phyloP scores from a whole-genome alignment of 2,113 vertebrate species.

The Hepsetus odoe region DNA sequence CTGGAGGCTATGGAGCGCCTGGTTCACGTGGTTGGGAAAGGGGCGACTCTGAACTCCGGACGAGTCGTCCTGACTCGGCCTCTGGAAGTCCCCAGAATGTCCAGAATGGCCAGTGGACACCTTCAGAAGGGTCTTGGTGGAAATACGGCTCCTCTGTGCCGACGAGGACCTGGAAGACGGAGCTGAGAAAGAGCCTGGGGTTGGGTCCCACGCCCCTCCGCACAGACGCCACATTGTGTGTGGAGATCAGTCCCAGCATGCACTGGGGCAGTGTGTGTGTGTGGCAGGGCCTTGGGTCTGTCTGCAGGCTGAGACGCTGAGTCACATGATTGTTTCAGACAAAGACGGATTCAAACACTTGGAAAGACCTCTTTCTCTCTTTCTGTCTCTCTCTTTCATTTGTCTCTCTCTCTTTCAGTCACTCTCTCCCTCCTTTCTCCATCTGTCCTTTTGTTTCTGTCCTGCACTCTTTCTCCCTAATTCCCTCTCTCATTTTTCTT shows the following conservation, averaged over 20 bases:
- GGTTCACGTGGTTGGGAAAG: too few relatives aligned
- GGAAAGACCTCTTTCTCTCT: neutral
- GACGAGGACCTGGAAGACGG: slow-evolving; percentile 34
- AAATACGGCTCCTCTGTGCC: neutral
- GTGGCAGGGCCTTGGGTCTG: slow-evolving; percentile 27
- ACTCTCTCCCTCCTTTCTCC: neutral
- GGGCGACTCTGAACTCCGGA: too few relatives aligned
- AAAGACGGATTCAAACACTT: neutral
- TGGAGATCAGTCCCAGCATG: slow-evolving; percentile 40
- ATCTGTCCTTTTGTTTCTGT: too few relatives aligned
- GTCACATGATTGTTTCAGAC: slow-evolving; percentile 21
- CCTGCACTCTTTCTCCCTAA: slow-evolving; percentile 25
- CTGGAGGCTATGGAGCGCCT: too few relatives aligned
- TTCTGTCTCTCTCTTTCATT: neutral
- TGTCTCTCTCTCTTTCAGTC: too few relatives aligned
- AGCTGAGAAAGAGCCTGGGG: slow-evolving; percentile 65
- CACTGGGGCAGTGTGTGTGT: slow-evolving; percentile 50
- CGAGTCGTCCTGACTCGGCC: too few relatives aligned
- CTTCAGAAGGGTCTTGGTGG: too few relatives aligned
- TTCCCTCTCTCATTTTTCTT: neutral
- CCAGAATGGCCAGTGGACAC: too few relatives aligned
- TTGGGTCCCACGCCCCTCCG: slow-evolving; percentile 61
- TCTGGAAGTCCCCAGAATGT: too few relatives aligned
- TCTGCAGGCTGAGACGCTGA: slow-evolving; percentile 32
- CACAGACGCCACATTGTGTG: slow-evolving; percentile 71